Evolutionary conservation across 2,113 vertebrate genomes (phyloP).

Genomic region (Proterorhinus semilunaris): DNA sequence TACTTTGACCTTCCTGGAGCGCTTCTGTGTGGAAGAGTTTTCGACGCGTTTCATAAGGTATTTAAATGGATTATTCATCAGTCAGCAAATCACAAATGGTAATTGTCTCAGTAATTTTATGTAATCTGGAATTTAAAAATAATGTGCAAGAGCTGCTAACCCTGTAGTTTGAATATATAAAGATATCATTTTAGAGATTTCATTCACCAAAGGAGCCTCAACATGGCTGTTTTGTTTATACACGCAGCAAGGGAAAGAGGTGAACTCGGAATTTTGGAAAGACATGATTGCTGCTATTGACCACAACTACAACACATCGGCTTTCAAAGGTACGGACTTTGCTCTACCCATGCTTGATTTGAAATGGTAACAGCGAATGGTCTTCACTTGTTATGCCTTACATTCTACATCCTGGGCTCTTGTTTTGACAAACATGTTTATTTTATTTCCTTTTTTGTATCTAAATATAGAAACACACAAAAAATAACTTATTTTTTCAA

Average conservation of each 20-base stretch:
- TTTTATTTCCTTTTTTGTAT: constrained; percentile 1
- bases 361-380: background rate
- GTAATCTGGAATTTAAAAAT: no score
- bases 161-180: no score
- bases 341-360: background rate
- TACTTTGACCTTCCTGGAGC: constrained; percentile 95
- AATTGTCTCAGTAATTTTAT: no score
- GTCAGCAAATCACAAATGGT: no score
- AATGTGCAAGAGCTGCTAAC: no score
- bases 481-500: constrained; percentile 47
- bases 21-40: constrained; percentile 87
- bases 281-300: constrained; percentile 92
- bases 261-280: constrained; percentile 93
- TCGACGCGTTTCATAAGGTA: constrained; percentile 89
- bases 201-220: background rate
- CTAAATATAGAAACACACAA: background rate
- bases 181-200: no score
- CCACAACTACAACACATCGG: constrained; percentile 93
- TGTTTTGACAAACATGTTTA: background rate
- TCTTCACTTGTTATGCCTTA: no score
- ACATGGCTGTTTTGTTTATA: constrained; percentile 21
- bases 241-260: constrained; percentile 80
- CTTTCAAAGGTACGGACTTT: constrained; percentile 87
- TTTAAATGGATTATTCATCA: constrained; percentile 29
- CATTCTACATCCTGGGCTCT: background rate